Base-by-base conservation (phyloP, 2,888 invertebrate species). In the Mesochorus sp. region DNA sequence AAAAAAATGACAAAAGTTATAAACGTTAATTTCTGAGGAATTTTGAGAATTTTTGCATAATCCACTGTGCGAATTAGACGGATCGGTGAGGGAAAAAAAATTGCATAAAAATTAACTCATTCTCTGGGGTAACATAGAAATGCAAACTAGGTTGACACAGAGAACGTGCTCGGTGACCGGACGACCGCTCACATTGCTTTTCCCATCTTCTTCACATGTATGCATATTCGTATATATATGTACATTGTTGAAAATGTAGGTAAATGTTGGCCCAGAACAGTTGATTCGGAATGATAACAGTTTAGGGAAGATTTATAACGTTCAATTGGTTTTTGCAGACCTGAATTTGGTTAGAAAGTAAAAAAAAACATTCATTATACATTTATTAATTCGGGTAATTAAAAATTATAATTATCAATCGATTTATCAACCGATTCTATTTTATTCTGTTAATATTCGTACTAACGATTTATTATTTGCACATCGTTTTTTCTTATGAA, bases 71-170 rank as follows among this genome's bases (percentile, higher is more conserved):
- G 37, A 55, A 2, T 17, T 12, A 10, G 26, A 8, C 37, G 3
- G 24, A 14, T 24, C 2, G 24, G n/a, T 17, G 34, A 19, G 31
- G 4, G 0, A 49, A 53, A 51, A 53, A 55, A 61, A 61, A 66
- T 76, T 71, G 66, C 76, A 76, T 76, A 59, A 76, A 76, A 76
- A 71, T 76, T 71, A 76, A 59, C 37, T 34, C 42, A 59, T 26
- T 66, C 71, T 71, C 47, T 19, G 34, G 19, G 49, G 14, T 49
- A 59, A 57, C 47, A 19, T 28, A 44, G 51, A 71, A 76, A 71
- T 64, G 71, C 59, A 76, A 76, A 76, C 51, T 66, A 71, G 59
- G 71, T 66, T 66, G 59, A 71, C 61, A 59, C 39, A 59, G 51
- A n/a, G 44, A 55, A 71, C 71, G 71, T 71, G 71, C 59, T 59